Percentiles rank a stretch among this genome's conserved stretches.
Evolutionary conservation across 2,888 invertebrate genomes (phyloP).

Genomic region (Volucella inanis): DNA sequence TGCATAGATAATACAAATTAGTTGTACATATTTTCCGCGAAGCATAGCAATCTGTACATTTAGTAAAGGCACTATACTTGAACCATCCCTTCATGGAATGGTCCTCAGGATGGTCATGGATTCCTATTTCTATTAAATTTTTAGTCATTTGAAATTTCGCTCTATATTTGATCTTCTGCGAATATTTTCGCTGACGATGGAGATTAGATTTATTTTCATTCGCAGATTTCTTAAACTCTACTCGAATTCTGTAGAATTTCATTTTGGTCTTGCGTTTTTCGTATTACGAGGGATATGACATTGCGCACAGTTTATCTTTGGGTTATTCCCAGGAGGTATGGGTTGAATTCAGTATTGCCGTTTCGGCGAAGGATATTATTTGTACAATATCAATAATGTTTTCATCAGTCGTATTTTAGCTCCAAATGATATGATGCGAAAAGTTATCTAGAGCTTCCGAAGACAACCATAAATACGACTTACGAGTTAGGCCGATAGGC

Average conservation of each 20-base stretch:
- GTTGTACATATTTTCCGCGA: conserved; percentile 1
- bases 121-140: conserved; percentile 35
- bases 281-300: not conserved
- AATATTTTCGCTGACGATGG: conserved; percentile 42
- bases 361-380: too few relatives aligned
- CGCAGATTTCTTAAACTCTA: not conserved
- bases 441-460: too few relatives aligned
- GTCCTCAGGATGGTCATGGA: not conserved
- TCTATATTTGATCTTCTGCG: conserved; percentile 21
- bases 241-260: conserved; percentile 3
- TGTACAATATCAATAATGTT: too few relatives aligned
- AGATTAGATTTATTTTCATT: conserved; percentile 25
- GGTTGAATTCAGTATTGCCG: too few relatives aligned
- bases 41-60: not conserved
- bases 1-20: conserved; percentile 54
- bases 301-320: too few relatives aligned
- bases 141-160: not conserved
- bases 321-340: too few relatives aligned
- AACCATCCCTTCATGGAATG: not conserved
- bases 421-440: too few relatives aligned
- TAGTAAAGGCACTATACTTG: conserved; percentile 6
- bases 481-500: too few relatives aligned
- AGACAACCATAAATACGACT: too few relatives aligned
- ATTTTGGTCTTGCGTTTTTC: not conserved
- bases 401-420: too few relatives aligned